Base-by-base conservation (phyloP, 2,113 vertebrate genomes). In the Amphiprion percula region DNA sequence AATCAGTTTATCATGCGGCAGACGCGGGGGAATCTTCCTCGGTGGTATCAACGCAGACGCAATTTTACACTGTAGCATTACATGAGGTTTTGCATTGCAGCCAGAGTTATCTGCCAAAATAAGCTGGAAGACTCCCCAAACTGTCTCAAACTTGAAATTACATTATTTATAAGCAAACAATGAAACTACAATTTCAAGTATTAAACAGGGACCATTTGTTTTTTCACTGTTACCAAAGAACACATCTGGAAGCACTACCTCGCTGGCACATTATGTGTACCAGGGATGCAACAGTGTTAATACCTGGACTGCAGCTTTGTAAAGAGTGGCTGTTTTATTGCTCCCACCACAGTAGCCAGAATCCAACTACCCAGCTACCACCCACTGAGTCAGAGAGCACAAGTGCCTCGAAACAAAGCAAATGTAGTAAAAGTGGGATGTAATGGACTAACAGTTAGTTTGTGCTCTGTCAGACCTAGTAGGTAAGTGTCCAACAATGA, bases 1-100 rank as follows among this genome's bases (percentile, higher is more conserved):
- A 83, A 86, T 88, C 56, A 21, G 37, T 77, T 74, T n/a, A 69
- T 47, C 26, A 24, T 58, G 37, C 58, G 49, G 77, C 47, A 46
- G 53, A 65, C 17, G 19, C 33, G 33, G 23, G 21, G 39, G 49
- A 67, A 12, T 44, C 50, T 68, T 46, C 30, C 68, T 55, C 1
- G 12, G 53, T 66, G 64, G 68, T 68, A 58, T 21, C 50, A 21
- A 41, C 33, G 10, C 74, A 46, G 17, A 62, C 50, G 39, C 53
- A 30, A n/a, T 54, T 37, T 56, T 54, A 17, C 37, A 67, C 66
- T 28, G 19, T 1, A 64, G 28, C 50, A 30, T 60, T 67, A 60
- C 52, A 79, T 24, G 37, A 85, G 52, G 16, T 28, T 41, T 58
- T 71, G n/a, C 4, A 50, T 33, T 59, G 21, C 44, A 46, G 68